These are phyloP conservation scores for Odocoileus virginianus DNA, from an alignment of 2,113 vertebrate genomes.

Conservation along the genomic window DNA sequence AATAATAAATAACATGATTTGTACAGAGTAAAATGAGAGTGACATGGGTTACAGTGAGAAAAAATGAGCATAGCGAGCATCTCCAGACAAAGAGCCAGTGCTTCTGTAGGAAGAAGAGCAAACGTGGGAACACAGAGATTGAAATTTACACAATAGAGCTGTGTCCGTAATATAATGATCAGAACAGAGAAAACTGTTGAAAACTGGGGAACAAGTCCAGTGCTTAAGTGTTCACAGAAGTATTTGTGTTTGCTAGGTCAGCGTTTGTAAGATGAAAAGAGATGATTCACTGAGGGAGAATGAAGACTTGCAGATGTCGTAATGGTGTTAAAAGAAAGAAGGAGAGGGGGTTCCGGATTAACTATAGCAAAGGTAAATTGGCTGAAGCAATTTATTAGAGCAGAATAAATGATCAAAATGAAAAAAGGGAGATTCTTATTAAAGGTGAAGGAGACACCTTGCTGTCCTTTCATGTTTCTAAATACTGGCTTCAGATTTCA, in stretches of 20 bases:
- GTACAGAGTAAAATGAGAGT: not conserved
- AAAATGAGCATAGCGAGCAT: not conserved
- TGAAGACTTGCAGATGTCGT: conserved; percentile 39
- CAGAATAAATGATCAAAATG: conserved; percentile 51
- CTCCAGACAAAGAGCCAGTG: not conserved
- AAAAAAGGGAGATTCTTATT: conserved; percentile 36
- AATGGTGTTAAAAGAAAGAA: conserved; percentile 20
- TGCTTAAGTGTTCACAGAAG: conserved; percentile 49
- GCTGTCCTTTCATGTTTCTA: not conserved
- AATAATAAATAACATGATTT: not conserved
- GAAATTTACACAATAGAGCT: not conserved
- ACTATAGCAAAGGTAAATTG: conserved; percentile 50
- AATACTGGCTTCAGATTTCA: not conserved
- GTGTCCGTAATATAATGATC: not conserved
- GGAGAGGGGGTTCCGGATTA: conserved; percentile 26
- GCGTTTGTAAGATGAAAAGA: conserved; percentile 45
- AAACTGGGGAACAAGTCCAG: conserved; percentile 8
- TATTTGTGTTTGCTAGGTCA: conserved; percentile 54
- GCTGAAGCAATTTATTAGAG: conserved; percentile 60
- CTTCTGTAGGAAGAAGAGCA: not conserved
- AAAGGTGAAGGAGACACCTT: conserved; percentile 49
- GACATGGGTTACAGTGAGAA: not conserved
- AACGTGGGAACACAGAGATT: not conserved
- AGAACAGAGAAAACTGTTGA: not conserved
- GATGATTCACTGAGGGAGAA: conserved; percentile 40